Base-by-base conservation (phyloP, 2,888 invertebrate species). In the Nasonia oneida region DNA sequence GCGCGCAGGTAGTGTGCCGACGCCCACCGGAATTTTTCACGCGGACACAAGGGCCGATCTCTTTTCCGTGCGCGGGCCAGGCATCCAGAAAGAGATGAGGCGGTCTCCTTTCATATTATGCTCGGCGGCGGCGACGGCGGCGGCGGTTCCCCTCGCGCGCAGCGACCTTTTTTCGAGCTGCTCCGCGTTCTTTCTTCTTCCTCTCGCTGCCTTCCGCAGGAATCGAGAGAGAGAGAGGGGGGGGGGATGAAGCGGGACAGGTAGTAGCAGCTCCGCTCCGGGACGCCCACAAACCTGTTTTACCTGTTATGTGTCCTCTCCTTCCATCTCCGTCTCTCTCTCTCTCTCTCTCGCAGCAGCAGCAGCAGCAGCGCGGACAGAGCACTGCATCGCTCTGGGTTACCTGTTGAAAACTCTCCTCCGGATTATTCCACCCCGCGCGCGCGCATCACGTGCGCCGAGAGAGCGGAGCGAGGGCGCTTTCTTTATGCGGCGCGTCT, bases 201-300 rank as follows among this genome's bases (percentile, higher is more conserved):
- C 29, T 64, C 70, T 74, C 39, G 23, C 67, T 70, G 86, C 81
- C 90, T 90, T 89, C 90, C 89, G 90, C 89, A 89, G 90, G 88
- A 87, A 88, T 88, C 88, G 88, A 88, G 61, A 0, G 14, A 23
- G 50, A 23, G 23, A 23, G 23, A 23, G 23, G 23, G 23, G 81
- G 87, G 87, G 87, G 37, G 39, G 77, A 73, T 84, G 86, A 88
- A 90, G 90, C 89, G 89, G 90, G 91, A 91, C 91, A 91, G 91
- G 91, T 91, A 91, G 91, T 86, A 89, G 89, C 1, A 15, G 39
- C 77, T 78, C 47, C 64, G 42, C 29, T 81, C n/a, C 87, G 87
- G 88, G 91, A 91, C 92, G 90, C 91, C 92, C 91, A 91, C 92
- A 92, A 92, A 92, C 92, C 92, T 90, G 92, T 92, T 92, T 91